Percentiles rank a stretch among this genome's conserved stretches.
Conservation (phyloP, 2,888 invertebrate genomes). For the Oegoconia quadripuncta region DNA sequence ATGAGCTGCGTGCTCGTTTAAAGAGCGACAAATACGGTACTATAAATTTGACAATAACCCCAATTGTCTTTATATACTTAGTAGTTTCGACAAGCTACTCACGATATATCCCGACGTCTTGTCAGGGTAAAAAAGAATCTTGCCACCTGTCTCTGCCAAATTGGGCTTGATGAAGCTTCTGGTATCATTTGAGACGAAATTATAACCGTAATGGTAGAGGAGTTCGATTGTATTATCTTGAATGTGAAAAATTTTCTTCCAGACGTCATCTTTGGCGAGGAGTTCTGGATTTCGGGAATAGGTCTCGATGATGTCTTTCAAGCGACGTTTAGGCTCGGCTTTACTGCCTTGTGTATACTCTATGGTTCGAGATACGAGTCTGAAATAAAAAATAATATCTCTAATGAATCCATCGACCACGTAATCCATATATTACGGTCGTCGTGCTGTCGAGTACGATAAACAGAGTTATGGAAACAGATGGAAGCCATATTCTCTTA, state of each 20-base stretch:
- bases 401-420: no score
- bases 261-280: conserved; percentile 81
- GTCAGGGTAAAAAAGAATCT: conserved; percentile 81
- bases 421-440: no score
- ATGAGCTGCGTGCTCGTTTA: no score
- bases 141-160: conserved; percentile 84
- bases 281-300: conserved; percentile 78
- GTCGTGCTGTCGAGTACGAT: no score
- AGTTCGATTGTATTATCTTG: conserved; percentile 80
- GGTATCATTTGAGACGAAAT: conserved; percentile 81
- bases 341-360: conserved; percentile 53
- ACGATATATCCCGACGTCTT: conserved; percentile 84
- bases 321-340: conserved; percentile 48
- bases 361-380: conserved; percentile 53
- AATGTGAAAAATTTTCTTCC: conserved; percentile 81
- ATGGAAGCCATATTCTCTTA: no score
- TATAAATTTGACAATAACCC: neutral
- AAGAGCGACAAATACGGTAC: no score
- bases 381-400: conserved; percentile 31
- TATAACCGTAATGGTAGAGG: conserved; percentile 81
- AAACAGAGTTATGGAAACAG: no score
- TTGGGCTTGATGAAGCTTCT: conserved; percentile 84
- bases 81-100: conserved; percentile 25
- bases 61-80: neutral
- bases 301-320: conserved; percentile 78